Evolutionary conservation across 2,113 vertebrate species (phyloP).

Genomic region (Pipa parva): DNA sequence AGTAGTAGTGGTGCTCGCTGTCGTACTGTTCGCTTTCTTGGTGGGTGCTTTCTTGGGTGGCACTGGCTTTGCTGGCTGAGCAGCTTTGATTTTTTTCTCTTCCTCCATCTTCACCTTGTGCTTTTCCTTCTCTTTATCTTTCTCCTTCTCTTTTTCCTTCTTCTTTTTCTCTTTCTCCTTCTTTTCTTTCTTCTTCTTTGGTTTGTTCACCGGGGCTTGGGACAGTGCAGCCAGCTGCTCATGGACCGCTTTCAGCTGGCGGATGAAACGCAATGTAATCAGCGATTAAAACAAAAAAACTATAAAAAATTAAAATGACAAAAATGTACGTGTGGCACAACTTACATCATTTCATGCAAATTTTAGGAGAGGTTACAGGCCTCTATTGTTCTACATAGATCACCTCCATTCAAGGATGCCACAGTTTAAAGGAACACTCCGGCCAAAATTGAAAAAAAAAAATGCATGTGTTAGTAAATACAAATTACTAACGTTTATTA

Average conservation of each 20-base stretch:
- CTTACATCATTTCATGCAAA: no score
- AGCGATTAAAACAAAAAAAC: conserved; percentile 6
- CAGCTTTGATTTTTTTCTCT: conserved; percentile 79
- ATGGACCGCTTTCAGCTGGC: conserved; percentile 80
- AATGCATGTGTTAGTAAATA: no score
- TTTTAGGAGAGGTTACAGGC: no score
- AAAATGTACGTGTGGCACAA: no score
- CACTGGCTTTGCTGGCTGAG: conserved; percentile 71
- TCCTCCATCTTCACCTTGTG: conserved; percentile 75
- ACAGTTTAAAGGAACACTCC: no score
- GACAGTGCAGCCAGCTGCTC: conserved; percentile 83
- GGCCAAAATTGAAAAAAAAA: no score
- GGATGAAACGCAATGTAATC: no score
- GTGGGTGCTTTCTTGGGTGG: conserved; percentile 81
- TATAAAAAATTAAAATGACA: neutral
- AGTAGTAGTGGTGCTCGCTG: conserved; percentile 56
- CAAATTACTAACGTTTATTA: no score
- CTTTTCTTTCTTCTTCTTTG: conserved; percentile 89
- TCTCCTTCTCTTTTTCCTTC: conserved; percentile 72
- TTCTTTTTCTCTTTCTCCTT: conserved; percentile 78
- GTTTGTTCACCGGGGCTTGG: conserved; percentile 79
- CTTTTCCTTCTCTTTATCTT: conserved; percentile 71
- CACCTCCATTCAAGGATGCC: no score
- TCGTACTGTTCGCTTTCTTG: conserved; percentile 83
- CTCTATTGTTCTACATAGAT: no score